A percentile compares a stretch with the other conserved stretches of the same genome.
Evolutionary conservation across 1,140 invertebrate species (phyloP).

Genomic region (Ganaspis sp.): DNA sequence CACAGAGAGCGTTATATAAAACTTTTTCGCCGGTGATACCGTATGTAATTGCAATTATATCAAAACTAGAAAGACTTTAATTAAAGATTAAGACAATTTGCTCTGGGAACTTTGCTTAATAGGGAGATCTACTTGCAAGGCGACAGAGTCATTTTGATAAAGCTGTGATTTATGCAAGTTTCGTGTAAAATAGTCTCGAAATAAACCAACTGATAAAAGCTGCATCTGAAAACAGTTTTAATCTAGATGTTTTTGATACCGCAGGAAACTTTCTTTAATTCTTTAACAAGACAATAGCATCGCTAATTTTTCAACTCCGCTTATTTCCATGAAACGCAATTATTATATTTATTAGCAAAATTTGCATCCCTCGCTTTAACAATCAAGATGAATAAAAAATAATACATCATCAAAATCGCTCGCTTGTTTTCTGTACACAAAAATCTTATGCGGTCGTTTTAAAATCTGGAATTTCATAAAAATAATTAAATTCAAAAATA

Average conservation of each 20-base stretch:
- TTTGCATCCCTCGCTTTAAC: not conserved
- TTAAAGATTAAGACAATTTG: slow-evolving; percentile 69
- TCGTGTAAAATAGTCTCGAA: not conserved
- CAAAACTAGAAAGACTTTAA: slow-evolving; percentile 64
- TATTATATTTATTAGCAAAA: not conserved
- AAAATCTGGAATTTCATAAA: too few relatives aligned
- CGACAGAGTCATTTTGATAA: slow-evolving; percentile 47
- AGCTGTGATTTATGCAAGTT: not conserved
- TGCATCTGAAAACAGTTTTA: not conserved
- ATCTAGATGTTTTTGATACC: slow-evolving; percentile 6
- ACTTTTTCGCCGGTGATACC: slow-evolving; percentile 50
- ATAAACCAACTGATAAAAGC: not conserved
- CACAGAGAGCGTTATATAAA: slow-evolving; percentile 38
- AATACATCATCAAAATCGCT: too few relatives aligned
- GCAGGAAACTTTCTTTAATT: not conserved
- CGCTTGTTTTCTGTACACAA: too few relatives aligned
- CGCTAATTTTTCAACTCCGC: not conserved
- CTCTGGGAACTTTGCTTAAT: slow-evolving; percentile 51
- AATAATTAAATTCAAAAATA: too few relatives aligned
- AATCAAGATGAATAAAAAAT: too few relatives aligned
- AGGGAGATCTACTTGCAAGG: slow-evolving; percentile 47
- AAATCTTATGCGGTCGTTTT: too few relatives aligned
- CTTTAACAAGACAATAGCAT: not conserved
- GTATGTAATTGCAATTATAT: slow-evolving; percentile 65
- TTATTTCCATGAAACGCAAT: not conserved